These are phyloP conservation scores for Otis tarda DNA, from an alignment of 2,113 vertebrate species.

Conservation along the genomic window DNA sequence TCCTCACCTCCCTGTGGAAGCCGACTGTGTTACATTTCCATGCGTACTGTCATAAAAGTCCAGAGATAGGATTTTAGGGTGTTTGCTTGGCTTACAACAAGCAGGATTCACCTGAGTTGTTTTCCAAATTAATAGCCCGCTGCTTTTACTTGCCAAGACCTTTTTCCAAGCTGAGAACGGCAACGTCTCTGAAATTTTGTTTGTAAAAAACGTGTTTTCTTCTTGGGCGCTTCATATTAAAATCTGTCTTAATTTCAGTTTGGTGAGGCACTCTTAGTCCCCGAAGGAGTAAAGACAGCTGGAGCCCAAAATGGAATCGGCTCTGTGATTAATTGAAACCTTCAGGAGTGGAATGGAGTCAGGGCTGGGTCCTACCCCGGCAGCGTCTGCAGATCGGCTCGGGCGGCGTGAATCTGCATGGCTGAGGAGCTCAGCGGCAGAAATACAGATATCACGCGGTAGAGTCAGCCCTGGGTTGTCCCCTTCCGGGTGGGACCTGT, in stretches of 20 bases:
- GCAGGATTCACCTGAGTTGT: not conserved
- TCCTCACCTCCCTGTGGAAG: not conserved
- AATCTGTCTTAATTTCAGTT: slow-evolving; percentile 76
- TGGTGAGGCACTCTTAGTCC: slow-evolving; percentile 73
- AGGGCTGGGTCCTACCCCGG: slow-evolving; percentile 31
- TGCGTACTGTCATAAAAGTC: not conserved
- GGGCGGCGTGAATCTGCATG: not conserved
- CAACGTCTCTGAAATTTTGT: slow-evolving; percentile 39
- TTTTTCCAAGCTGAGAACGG: slow-evolving; percentile 37
- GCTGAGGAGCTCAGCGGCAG: not conserved
- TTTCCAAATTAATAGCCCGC: slow-evolving; percentile 17
- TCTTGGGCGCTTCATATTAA: slow-evolving; percentile 60
- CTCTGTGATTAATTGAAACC: slow-evolving; percentile 75
- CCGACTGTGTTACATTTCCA: not conserved
- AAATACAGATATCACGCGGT: not conserved
- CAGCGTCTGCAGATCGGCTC: slow-evolving; percentile 18
- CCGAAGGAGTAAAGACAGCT: slow-evolving; percentile 75
- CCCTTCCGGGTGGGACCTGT: not conserved
- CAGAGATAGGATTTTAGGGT: not conserved
- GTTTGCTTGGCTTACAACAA: not conserved
- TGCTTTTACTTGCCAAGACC: slow-evolving; percentile 49
- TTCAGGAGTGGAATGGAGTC: slow-evolving; percentile 62
- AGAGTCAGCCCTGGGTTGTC: not conserved
- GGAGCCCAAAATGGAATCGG: slow-evolving; percentile 72
- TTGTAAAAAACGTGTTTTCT: slow-evolving; percentile 60